Percentiles rank a stretch among this genome's conserved stretches.
phyloP scores from a whole-genome alignment of 2,797 vertebrate species.

The Tadarida brasiliensis region DNA sequence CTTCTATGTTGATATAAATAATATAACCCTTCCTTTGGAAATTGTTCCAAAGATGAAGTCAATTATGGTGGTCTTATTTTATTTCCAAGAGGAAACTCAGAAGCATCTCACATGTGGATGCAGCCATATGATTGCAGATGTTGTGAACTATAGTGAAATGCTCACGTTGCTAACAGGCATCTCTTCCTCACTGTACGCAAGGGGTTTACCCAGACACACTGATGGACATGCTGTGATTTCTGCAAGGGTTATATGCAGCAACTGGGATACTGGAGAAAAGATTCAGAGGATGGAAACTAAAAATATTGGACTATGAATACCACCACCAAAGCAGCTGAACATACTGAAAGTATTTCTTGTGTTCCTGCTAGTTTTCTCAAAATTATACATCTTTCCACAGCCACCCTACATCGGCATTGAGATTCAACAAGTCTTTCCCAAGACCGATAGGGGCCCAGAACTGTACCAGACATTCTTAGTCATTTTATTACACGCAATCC shows the following conservation, averaged over 20 bases:
- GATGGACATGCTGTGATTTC: neutral
- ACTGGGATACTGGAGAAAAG: neutral
- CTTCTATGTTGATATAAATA: neutral
- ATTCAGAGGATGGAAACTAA: neutral
- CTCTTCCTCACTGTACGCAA: neutral
- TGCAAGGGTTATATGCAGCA: neutral
- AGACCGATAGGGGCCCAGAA: neutral
- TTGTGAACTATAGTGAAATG: neutral
- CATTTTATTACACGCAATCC: neutral
- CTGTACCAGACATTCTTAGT: neutral
- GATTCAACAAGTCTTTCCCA: neutral
- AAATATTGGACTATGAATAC: neutral
- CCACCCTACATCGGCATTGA: neutral
- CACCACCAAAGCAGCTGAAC: neutral
- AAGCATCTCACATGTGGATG: neutral
- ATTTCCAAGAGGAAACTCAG: neutral
- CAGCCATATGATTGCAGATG: neutral
- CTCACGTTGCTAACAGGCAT: neutral
- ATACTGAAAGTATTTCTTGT: neutral
- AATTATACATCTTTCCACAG: neutral
- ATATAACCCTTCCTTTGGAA: neutral
- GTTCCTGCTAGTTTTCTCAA: neutral
- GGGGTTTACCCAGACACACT: neutral
- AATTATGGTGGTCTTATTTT: neutral
- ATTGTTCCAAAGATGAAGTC: neutral